Conservation (phyloP, 2,888 invertebrate genomes). For the Drosophila mayaguana region DNA sequence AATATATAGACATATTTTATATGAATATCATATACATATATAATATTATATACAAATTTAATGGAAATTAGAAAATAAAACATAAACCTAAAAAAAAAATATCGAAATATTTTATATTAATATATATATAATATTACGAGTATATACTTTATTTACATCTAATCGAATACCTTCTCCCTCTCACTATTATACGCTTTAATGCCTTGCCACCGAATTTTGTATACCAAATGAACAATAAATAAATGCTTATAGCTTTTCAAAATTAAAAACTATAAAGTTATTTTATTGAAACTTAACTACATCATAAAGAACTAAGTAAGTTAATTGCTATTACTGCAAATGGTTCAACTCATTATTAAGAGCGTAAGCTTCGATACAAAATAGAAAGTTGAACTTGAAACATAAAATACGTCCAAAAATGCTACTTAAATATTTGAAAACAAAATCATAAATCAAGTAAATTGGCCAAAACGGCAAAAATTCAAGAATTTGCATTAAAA, state of each 20-base stretch:
- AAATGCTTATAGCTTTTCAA: neutral
- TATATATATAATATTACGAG: too few relatives aligned
- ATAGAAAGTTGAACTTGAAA: constrained; percentile 27
- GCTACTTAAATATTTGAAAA: neutral
- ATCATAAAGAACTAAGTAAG: neutral
- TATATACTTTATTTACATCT: too few relatives aligned
- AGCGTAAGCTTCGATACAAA: neutral
- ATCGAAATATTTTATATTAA: too few relatives aligned
- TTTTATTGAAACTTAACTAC: neutral
- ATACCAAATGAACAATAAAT: neutral
- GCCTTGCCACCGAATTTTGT: neutral
- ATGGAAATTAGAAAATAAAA: too few relatives aligned
- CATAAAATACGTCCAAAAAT: constrained; percentile 1
- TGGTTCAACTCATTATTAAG: neutral
- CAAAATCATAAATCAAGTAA: neutral
- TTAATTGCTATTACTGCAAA: neutral
- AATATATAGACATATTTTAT: too few relatives aligned
- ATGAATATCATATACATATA: too few relatives aligned
- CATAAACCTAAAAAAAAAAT: too few relatives aligned
- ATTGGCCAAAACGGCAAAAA: neutral
- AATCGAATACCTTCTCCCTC: neutral
- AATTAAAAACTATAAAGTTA: neutral
- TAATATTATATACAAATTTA: too few relatives aligned
- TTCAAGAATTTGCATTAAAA: neutral
- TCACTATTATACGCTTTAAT: neutral